Base-by-base conservation (phyloP, 2,888 invertebrate species). In the Endotricha flammealis region DNA sequence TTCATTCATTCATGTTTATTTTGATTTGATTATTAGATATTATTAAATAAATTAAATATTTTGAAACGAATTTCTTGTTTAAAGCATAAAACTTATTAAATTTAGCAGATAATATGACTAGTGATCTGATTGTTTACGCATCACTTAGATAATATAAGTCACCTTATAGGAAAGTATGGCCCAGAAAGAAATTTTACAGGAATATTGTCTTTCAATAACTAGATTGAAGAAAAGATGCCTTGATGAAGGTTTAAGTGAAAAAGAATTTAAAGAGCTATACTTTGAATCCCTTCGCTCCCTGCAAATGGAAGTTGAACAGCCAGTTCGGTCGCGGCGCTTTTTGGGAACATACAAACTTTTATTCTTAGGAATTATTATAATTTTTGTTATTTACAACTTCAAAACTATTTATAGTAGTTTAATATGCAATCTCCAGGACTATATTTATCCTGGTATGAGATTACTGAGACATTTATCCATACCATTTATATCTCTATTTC, bases 371-470 rank as follows among this genome's bases (percentile, higher is more conserved):
- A 50, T 59, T 12, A 46, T 60, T 5, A 12, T 46, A 32, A 58
- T 54, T 31, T 60, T 80, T 16, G 52, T 87, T 36, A 47, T 74
- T 32, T 63, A 87, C 50, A 88, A 91, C 54, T 90, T 90, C 58
- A 91, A 90, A 59, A 86, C 89, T 12, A 88, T 92, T 7, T 90
- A 91, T 43, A 91, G 89, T 64, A 87, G 90, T 49, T 74, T 93
- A 46, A 76, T 92, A 48, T 89, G 93, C 65, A 91, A 93, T 73
- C 83, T 94, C 12, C 94, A 95, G 72, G 92, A 92, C 39, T 90
- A 91, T 53, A 93, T 95, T 50, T 94, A 95, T 81, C 95, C 95
- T 6, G 92, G 92, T 7, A 88, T 95, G 74, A 91, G 92, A 55
- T 66, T 92, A 14, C 81, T 95, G 60, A 88, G 95, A 38, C 90